phyloP scores from a whole-genome alignment of 2,113 vertebrate species.

The Eupsittula cactorum region DNA sequence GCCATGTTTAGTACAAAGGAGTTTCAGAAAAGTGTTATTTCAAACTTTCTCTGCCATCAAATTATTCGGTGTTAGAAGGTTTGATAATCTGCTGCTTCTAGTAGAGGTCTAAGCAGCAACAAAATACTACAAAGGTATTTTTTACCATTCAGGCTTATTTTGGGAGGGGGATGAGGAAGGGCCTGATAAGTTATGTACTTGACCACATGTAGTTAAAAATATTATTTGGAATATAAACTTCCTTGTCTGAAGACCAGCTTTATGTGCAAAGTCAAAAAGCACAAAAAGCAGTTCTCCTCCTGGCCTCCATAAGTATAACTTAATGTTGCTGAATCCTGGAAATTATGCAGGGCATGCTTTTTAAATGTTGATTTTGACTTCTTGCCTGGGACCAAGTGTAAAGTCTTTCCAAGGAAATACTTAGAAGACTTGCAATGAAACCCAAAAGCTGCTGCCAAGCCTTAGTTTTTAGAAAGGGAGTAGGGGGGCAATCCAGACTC shows the following conservation, averaged over 20 bases:
- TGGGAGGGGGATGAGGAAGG: background rate
- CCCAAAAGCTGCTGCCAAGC: constrained; percentile 59
- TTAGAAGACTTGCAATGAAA: constrained; percentile 69
- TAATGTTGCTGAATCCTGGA: constrained; percentile 53
- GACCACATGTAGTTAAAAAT: constrained; percentile 42
- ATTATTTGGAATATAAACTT: constrained; percentile 60
- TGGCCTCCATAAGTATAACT: constrained; percentile 27
- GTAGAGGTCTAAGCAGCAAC: background rate
- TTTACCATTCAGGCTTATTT: constrained; percentile 31
- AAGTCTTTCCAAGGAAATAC: constrained; percentile 76
- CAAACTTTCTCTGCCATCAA: background rate
- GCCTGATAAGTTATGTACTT: constrained; percentile 33
- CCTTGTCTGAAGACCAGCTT: constrained; percentile 59
- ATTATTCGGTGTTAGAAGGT: background rate
- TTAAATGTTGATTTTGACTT: constrained; percentile 73
- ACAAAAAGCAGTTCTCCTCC: constrained; percentile 56
- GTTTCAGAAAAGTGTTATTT: background rate
- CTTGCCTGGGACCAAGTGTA: constrained; percentile 73
- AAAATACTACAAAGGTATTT: background rate
- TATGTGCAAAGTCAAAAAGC: background rate
- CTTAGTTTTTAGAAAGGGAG: constrained; percentile 44
- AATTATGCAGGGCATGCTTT: constrained; percentile 61
- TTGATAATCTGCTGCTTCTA: background rate
- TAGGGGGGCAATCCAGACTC: constrained; percentile 46
- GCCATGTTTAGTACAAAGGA: background rate